Evolutionary conservation across 2,113 vertebrate genomes (phyloP), one percentile per base, ranked within the genome.

Genomic region (Brienomyrus longianalis): DNA sequence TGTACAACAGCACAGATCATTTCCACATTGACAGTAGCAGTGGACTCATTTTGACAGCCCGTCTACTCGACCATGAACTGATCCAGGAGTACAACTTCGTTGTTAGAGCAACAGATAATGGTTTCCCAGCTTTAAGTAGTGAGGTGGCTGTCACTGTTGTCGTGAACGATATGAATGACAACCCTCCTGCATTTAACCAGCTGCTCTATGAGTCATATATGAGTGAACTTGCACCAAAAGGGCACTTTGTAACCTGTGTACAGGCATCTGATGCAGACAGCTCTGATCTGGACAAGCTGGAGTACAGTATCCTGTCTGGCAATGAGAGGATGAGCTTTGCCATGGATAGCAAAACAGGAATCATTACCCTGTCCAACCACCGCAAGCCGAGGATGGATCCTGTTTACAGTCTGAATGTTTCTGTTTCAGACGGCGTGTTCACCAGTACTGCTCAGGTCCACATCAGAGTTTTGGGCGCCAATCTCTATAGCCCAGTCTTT

Each of bases 1-100:
- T 94, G 2, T 97, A 97, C 89, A 98, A 99, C 93, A 98, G 96
- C 93, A 98, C 98, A 0, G 98, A 99, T 88, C 98, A 98, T 91
- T 99, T 99, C 90, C 98, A 99, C 93, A 98, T 99, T 66, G 98
- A 99, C 89, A 98, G 98, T 10, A 96, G 96, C 90, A 99, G 98
- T 70, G 98, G 98, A 70, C 94, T 99, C 39, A 99, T 99, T 91
- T 95, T 99, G 66, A 99, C 98, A 3, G 98, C 98, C 0, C 96
- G 98, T 11, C 96, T 97, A 94, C 93, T 99, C 11, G 98, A 99
- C 94, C 97, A 98, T 15, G 98, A 99, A 87, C 90, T 95, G 23
- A 93, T 97, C 48, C 97, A 97, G 43, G 95, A 95, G 43, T 98
- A 98, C 90, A 95, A 94, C 66, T 96, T 99, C 90, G 96, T 96